Base-by-base conservation (phyloP, 2,113 vertebrate species). In the Cryptomyrus ogoouensis region DNA sequence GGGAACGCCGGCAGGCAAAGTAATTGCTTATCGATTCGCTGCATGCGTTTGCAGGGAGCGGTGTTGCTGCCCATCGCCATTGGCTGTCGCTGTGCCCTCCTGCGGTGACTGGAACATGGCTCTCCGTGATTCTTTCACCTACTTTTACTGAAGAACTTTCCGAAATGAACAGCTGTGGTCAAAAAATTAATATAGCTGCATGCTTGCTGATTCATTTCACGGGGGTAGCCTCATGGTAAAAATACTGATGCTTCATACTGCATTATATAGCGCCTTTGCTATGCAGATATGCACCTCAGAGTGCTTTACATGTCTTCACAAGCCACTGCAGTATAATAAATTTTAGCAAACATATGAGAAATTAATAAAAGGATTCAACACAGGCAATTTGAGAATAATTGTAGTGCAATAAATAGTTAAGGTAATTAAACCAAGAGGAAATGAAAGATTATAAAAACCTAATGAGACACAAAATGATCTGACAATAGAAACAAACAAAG, bases 1-100 rank as follows among this genome's bases (percentile, higher is more conserved):
- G 85, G 85, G 19, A 84, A 42, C 9, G 44, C 83, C 19, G 44
- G 83, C 39, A 42, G 83, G 49, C 27, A 87, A 87, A 87, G 85
- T 87, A 87, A 87, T 87, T 87, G 85, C 85, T 87, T 87, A 87
- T 87, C n/a, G 85, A 87, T 87, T 87, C 50, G 13, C 24, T 52
- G 85, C 49, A n/a, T 19, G 31, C 50, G 31, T 87, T 53, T 52
- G 24, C 2, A 1, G 85, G 2, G 49, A 27, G 44, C 46, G 19
- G 31, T 87, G 50, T 42, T 87, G 47, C n/a, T 10, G 9, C 47
- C 15, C 49, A 52, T 13, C 7, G 31, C 84, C 19, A 47, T 47
- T 50, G 84, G 84, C 85, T 21, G 85, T 8, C n/a, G 31, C 13
- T 31, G 50, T 53, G 85, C 27, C 49, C 49, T 87, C 50, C n/a